Percentiles rank a stretch among this genome's conserved stretches.
Evolutionary conservation across 2,797 vertebrate species (phyloP).

Genomic region (Tolypeutes matacus): DNA sequence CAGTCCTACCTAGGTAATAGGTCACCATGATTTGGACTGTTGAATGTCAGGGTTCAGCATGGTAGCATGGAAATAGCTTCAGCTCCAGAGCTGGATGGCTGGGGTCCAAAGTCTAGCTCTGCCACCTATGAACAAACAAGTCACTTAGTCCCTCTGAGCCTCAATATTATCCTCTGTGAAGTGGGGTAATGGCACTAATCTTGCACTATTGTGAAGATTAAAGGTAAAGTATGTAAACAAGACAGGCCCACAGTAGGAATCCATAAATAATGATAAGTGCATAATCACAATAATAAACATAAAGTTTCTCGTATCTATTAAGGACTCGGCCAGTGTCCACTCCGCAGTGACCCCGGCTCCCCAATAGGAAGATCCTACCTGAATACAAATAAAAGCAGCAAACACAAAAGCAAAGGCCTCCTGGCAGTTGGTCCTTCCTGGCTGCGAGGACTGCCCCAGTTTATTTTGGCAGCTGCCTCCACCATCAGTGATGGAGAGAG

Average conservation of each 20-base stretch:
- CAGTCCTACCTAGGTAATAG: neutral
- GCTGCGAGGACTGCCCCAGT: conserved; percentile 56
- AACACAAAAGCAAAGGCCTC: neutral
- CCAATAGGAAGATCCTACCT: neutral
- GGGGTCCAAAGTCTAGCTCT: neutral
- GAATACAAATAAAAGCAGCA: neutral
- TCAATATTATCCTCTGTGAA: neutral
- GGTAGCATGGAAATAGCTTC: neutral
- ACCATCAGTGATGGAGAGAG: conserved; percentile 24
- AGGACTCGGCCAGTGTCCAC: neutral
- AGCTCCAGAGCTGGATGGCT: neutral
- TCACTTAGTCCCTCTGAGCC: neutral
- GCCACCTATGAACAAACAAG: neutral
- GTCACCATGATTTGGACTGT: neutral
- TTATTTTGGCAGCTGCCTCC: conserved; percentile 72
- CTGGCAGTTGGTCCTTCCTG: conserved; percentile 48
- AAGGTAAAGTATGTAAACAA: neutral
- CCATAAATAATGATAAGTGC: neutral
- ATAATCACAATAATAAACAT: neutral
- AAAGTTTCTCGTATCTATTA: neutral
- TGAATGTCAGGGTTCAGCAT: neutral
- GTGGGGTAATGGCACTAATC: neutral
- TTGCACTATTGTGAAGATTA: neutral
- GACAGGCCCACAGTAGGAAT: neutral
- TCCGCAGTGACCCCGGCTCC: neutral